Evolutionary conservation across 2,113 vertebrate genomes (phyloP).

Genomic region (Halcyon senegalensis): DNA sequence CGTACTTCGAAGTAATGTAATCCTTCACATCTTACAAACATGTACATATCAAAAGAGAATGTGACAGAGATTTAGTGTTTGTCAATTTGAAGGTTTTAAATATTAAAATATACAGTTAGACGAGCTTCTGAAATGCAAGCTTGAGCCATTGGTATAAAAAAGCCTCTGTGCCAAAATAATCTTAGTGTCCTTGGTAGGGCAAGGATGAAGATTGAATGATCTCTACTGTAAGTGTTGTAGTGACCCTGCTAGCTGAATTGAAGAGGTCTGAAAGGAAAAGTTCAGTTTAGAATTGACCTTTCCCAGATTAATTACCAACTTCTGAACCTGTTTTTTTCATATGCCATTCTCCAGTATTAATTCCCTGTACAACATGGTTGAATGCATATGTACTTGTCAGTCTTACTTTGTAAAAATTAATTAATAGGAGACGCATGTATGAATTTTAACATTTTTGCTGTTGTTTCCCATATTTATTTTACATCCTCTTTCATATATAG

Average conservation of each 20-base stretch:
- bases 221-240: background rate
- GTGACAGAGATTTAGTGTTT: background rate
- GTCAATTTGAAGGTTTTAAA: background rate
- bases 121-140: background rate
- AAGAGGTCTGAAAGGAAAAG: background rate
- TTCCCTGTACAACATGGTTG: constrained; percentile 60
- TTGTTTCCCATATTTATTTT: background rate
- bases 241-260: background rate
- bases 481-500: background rate
- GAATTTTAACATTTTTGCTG: constrained; percentile 61
- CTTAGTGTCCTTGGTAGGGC: background rate
- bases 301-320: constrained; percentile 55
- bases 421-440: constrained; percentile 42
- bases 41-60: background rate
- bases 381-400: constrained; percentile 67
- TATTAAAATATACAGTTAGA: background rate
- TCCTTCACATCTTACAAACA: background rate
- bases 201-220: background rate
- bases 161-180: background rate
- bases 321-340: constrained; percentile 55
- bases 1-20: background rate
- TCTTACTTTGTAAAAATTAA: constrained; percentile 67
- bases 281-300: constrained; percentile 15
- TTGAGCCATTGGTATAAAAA: background rate
- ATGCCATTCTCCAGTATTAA: constrained; percentile 50